Evolutionary conservation across 2,888 invertebrate genomes (phyloP), one percentile per base, ranked within the genome.

Genomic region (Scaptomyza parva): DNA sequence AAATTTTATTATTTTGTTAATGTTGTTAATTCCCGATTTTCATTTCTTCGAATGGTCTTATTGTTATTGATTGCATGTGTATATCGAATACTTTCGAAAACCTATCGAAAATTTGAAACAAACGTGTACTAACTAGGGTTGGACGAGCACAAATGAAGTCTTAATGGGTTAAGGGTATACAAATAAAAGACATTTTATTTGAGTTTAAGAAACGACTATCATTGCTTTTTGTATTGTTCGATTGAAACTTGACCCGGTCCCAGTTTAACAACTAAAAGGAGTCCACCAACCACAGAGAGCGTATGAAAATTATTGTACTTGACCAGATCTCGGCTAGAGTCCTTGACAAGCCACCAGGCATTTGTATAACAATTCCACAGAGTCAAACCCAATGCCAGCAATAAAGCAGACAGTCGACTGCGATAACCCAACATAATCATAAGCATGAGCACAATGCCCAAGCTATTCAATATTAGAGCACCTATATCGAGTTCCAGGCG

Each of bases 201-300:
- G 6, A 33, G 33, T 1, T 1, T n/a, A 6, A n/a, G 2, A 35
- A 28, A 14, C 17, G 24, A 14, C 37, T 59, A 70, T 58, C 70
- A 76, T 1, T 44, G 52, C 26, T 67, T 77, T n/a, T 73, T 77
- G 30, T 64, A 67, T n/a, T 37, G 70, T 41, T 74, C 74, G 1
- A 70, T 55, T 14, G 78, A 77, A 6, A 77, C 52, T 9, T 41
- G 14, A 20, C 63, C 61, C 1, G 74, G 66, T 18, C 74, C 59
- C 12, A 77, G 51, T 3, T 70, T 55, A 2, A 74, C 75, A 3
- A 78, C 52, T 37, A 74, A 45, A 18, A 70, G 17, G 14, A 74
- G 20, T 0, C 66, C 78, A 6, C 62, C 74, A 6, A 74, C 57
- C 14, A 77, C 70, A 8, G 74, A 77, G 17, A 73, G 59, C 2